These are phyloP conservation scores for Leptura quadrifasciata DNA, from an alignment of 2,888 invertebrate species.

Conservation along the genomic window DNA sequence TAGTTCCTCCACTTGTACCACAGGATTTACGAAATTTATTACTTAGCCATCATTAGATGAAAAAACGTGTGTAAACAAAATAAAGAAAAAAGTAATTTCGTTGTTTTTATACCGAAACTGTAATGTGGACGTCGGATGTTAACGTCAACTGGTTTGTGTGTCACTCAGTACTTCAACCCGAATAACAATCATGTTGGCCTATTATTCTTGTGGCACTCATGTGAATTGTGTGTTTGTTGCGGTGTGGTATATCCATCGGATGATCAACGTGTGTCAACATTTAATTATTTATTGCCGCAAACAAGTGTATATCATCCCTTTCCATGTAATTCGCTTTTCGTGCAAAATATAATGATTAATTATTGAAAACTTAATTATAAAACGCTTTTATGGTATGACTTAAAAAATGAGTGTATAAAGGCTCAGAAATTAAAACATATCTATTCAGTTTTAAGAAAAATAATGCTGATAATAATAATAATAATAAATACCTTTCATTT, in stretches of 20 bases:
- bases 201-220: neutral
- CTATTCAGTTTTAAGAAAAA: too few species aligned
- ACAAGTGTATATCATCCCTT: neutral
- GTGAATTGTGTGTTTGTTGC: neutral
- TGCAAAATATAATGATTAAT: neutral
- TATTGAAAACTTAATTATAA: neutral
- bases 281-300: slow-evolving; percentile 1
- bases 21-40: neutral
- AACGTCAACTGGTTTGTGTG: neutral
- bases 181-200: neutral
- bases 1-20: neutral
- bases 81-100: neutral
- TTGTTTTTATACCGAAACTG: neutral
- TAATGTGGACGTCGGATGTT: neutral
- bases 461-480: too few species aligned
- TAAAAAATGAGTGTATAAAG: too few species aligned
- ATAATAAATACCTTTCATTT: too few species aligned
- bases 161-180: neutral
- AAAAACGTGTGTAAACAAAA: neutral
- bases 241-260: neutral
- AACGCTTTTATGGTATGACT: too few species aligned
- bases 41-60: slow-evolving; percentile 1
- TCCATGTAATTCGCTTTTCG: neutral
- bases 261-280: neutral
- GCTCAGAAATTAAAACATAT: too few species aligned